A percentile compares a stretch with the other conserved stretches of the same genome.
Evolutionary conservation across 2,113 vertebrate species (phyloP).

Genomic region (Cercopithecus mona): DNA sequence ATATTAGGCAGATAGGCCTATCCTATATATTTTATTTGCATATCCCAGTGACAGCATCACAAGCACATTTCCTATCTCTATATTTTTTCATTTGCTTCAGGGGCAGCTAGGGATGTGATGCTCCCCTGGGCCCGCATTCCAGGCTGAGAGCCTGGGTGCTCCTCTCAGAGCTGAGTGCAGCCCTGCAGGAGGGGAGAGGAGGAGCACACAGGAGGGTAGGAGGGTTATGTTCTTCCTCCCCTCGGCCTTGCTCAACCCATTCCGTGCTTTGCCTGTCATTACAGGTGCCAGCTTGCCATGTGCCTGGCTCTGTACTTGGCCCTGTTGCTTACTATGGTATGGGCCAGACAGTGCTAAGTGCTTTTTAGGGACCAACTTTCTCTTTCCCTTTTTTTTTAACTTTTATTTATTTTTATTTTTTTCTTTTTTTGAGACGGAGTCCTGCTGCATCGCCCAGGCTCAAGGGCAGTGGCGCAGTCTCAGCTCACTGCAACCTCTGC

Average conservation of each 20-base stretch:
- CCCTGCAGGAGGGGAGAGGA: background rate
- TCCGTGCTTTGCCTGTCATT: background rate
- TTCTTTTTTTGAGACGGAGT: background rate
- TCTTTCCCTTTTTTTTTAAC: background rate
- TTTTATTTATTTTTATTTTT: background rate
- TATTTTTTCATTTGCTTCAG: constrained; percentile 81
- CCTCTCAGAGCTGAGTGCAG: constrained; percentile 3
- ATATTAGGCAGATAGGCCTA: constrained; percentile 76
- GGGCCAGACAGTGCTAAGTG: background rate
- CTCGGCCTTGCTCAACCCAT: background rate
- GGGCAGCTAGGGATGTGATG: constrained; percentile 62
- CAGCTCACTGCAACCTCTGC: too few relatives aligned
- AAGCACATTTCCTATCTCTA: constrained; percentile 80
- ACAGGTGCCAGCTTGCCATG: background rate
- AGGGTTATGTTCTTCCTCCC: background rate
- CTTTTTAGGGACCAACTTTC: background rate
- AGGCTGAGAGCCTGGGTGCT: constrained; percentile 55
- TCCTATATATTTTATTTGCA: constrained; percentile 86
- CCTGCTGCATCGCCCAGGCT: too few relatives aligned
- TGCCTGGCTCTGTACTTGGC: background rate
- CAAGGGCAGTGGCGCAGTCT: too few relatives aligned
- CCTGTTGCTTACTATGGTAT: background rate
- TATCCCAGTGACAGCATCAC: constrained; percentile 83
- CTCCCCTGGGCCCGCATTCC: constrained; percentile 44
- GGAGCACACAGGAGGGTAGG: background rate